phyloP scores from a whole-genome alignment of 1,140 invertebrate genomes.

The Bombus soroeensis region DNA sequence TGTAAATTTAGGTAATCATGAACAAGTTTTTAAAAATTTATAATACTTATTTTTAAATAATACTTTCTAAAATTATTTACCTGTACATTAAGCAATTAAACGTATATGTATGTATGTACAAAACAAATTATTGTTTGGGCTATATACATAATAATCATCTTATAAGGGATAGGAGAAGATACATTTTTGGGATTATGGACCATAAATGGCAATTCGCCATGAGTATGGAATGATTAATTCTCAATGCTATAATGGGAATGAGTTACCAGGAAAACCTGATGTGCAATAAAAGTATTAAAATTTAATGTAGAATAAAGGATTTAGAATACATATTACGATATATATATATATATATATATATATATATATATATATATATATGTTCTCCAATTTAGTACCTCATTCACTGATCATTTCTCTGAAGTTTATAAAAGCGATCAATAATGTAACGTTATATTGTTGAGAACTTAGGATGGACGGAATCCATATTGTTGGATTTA shows the following conservation, averaged over 20 bases:
- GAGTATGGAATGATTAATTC: slow-evolving; percentile 6
- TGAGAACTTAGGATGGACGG: slow-evolving; percentile 12
- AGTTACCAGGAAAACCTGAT: slow-evolving; percentile 20
- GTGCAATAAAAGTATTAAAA: slow-evolving; percentile 1
- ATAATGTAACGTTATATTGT: background rate
- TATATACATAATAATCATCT: slow-evolving; percentile 52
- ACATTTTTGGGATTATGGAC: slow-evolving; percentile 7
- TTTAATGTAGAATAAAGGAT: no score
- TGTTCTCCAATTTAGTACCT: background rate
- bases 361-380: background rate
- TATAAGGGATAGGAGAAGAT: background rate
- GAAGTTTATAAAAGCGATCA: background rate
- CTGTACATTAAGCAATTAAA: slow-evolving; percentile 57
- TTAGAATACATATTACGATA: background rate
- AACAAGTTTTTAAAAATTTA: slow-evolving; percentile 64
- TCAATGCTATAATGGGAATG: slow-evolving; percentile 8
- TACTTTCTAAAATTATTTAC: slow-evolving; percentile 53
- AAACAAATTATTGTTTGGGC: slow-evolving; percentile 58
- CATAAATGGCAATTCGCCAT: background rate
- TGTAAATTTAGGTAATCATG: slow-evolving; percentile 80
- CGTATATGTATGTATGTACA: slow-evolving; percentile 26
- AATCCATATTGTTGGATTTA: background rate
- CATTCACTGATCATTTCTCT: background rate
- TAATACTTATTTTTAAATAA: slow-evolving; percentile 59
- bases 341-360: background rate